Evolutionary conservation across 2,113 vertebrate species (phyloP).

Genomic region (Isichthys henryi): DNA sequence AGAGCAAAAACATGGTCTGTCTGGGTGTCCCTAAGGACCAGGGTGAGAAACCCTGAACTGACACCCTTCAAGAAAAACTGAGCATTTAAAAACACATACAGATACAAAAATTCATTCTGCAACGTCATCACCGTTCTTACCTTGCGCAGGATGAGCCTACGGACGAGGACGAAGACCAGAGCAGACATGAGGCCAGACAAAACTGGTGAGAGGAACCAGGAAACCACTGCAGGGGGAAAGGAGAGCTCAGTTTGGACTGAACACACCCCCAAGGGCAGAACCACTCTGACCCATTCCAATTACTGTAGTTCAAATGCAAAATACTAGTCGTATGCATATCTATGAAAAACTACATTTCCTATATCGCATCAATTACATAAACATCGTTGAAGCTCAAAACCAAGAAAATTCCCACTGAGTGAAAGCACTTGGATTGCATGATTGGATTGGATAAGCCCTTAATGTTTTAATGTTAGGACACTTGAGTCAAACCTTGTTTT

Average conservation of each 20-base stretch:
- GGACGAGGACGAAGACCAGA: constrained; percentile 83
- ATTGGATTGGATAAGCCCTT: neutral
- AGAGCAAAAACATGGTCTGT: neutral
- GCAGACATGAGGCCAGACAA: constrained; percentile 92
- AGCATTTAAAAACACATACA: neutral
- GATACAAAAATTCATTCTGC: neutral
- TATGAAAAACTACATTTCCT: neutral
- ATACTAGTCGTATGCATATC: neutral
- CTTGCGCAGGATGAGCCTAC: constrained; percentile 81
- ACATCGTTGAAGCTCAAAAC: neutral
- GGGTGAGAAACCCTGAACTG: neutral
- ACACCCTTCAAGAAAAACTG: neutral
- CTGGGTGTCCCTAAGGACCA: neutral
- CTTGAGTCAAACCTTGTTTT: neutral
- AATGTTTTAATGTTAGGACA: neutral
- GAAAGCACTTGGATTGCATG: neutral
- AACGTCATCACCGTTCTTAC: constrained; percentile 51
- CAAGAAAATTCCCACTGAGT: neutral
- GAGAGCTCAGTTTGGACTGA: neutral
- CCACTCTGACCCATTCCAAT: neutral
- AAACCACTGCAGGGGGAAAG: constrained; percentile 64
- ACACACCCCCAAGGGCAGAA: neutral
- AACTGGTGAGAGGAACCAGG: constrained; percentile 95
- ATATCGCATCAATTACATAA: neutral
- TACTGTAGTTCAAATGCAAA: neutral